Percentiles rank a stretch among this genome's conserved stretches.
phyloP scores from a whole-genome alignment of 2,888 invertebrate genomes.

The Temnothorax ravouxi region DNA sequence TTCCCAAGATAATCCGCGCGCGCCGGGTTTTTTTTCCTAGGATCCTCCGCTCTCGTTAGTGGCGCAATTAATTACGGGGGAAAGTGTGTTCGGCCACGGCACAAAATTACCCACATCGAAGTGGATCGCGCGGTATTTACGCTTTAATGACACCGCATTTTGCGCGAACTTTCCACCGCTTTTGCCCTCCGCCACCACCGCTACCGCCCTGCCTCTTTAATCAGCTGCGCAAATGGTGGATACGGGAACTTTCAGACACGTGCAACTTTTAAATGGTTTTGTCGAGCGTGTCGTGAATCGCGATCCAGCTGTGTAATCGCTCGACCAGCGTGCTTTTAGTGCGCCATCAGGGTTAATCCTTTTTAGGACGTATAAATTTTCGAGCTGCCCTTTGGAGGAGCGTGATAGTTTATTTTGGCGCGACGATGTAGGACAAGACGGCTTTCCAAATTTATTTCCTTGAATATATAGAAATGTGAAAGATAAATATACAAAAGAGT shows the following conservation, averaged over 20 bases:
- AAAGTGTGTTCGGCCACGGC: conserved; percentile 50
- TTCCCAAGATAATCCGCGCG: conserved; percentile 44
- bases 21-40: background rate
- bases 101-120: conserved; percentile 57
- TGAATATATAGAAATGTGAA: background rate
- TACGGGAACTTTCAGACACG: conserved; percentile 63
- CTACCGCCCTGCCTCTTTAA: conserved; percentile 25
- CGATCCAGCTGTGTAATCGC: conserved; percentile 46
- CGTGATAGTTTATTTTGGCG: conserved; percentile 1
- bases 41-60: conserved; percentile 31
- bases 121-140: conserved; percentile 31
- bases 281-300: conserved; percentile 64
- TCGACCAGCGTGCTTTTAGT: conserved; percentile 20
- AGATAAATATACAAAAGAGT: background rate
- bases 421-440: background rate
- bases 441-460: background rate
- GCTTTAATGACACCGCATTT: conserved; percentile 61
- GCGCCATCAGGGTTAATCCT: conserved; percentile 20
- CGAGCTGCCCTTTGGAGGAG: background rate
- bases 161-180: conserved; percentile 51
- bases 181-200: conserved; percentile 9
- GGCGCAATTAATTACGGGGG: conserved; percentile 67
- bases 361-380: conserved; percentile 26
- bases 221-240: conserved; percentile 59
- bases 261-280: conserved; percentile 74